Evolutionary conservation across 2,797 vertebrate genomes (phyloP), one percentile per base, ranked within the genome.

Genomic region (Setipinna tenuifilis): DNA sequence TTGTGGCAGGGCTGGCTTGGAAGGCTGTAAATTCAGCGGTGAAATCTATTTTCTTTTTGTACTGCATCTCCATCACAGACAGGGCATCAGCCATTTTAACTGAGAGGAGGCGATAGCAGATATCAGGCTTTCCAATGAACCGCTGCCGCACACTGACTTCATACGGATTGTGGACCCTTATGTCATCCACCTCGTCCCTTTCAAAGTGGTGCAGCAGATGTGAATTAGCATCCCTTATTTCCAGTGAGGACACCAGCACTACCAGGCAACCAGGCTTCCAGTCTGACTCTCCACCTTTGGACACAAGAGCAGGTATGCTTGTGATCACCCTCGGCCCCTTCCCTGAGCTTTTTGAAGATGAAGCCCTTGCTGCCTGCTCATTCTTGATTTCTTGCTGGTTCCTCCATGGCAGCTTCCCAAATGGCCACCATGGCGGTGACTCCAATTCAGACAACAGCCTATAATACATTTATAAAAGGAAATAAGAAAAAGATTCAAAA

Each of bases 361-460:
- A 90, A 81, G 95, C 82, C 93, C 94, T 93, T 0, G 88, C 91
- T 2, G 92, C 91, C 0, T 93, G 93, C 46, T 94, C 93, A 0
- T 91, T 91, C 71, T 95, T 96, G 0, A 87, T 58, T 41, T 97
- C 95, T 78, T 90, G 85, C 0, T 95, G 94, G 0, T 28, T 88
- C 91, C 95, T 98, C 97, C 97, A 97, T 46, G 96, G 95, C n/a
- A 95, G 94, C 90, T 94, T 95, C 87, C 96, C 94, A 85, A 99
- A 99, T 0, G 97, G 98, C 98, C 98, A 99, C 98, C 98, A 99
- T 41, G 97, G 91, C 0, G 98, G 97, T 88, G 96, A 96, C 90
- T 99, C 98, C 11, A 99, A 95, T 88, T 98, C 95, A 0, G 95
- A 97, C 85, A 99, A 89, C 78, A 99, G 92, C 92, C 98, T 99